Percentiles rank a stretch among this genome's conserved stretches.
Conservation (phyloP, 2,888 invertebrate genomes). For the Pollenia labialis region DNA sequence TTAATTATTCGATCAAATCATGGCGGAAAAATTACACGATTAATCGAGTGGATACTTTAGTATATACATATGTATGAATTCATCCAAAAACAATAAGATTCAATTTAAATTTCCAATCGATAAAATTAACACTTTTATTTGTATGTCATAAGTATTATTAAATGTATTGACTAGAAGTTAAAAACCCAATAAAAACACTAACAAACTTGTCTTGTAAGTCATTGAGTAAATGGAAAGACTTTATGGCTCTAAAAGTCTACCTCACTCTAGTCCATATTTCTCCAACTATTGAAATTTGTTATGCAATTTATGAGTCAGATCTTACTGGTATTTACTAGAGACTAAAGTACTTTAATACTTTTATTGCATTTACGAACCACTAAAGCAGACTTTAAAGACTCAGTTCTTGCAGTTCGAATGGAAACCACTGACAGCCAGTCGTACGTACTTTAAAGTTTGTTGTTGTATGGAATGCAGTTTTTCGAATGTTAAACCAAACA, state of each 20-base stretch:
- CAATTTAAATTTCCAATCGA: constrained; percentile 3
- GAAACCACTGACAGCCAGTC: constrained; percentile 5
- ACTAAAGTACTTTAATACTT: constrained; percentile 7
- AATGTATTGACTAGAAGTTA: constrained; percentile 6
- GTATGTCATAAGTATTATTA: constrained; percentile 15
- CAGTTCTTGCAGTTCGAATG: constrained; percentile 11
- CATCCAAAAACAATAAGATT: neutral
- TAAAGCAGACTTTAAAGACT: neutral
- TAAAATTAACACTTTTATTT: neutral
- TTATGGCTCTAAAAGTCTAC: constrained; percentile 61
- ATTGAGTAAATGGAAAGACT: constrained; percentile 56
- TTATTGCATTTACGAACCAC: neutral
- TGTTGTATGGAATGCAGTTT: constrained; percentile 67
- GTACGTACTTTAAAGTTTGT: constrained; percentile 50
- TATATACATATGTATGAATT: too few relatives aligned
- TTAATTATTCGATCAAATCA: too few relatives aligned
- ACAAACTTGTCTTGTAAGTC: constrained; percentile 57
- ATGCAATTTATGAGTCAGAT: constrained; percentile 58
- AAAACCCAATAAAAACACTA: constrained; percentile 11
- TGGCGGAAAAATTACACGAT: too few relatives aligned
- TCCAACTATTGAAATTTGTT: constrained; percentile 9
- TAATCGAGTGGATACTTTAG: too few relatives aligned
- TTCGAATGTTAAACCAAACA: constrained; percentile 70
- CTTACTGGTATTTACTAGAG: neutral
- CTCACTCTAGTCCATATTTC: constrained; percentile 7